phyloP scores from a whole-genome alignment of 2,888 invertebrate species.

The Parelbella ahira region DNA sequence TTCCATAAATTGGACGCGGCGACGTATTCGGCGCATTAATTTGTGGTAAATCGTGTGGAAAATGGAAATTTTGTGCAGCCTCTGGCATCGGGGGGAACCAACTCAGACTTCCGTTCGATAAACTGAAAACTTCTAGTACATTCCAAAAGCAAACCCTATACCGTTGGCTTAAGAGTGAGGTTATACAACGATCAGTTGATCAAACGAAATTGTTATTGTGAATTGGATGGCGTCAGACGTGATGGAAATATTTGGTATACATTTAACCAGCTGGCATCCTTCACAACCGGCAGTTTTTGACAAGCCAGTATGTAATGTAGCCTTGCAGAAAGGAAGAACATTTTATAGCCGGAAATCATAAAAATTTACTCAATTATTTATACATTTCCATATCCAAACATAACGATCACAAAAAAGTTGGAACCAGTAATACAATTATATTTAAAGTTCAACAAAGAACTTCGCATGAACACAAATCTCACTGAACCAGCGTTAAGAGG shows the following conservation, averaged over 20 bases:
- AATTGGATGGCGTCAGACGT: constrained; percentile 45
- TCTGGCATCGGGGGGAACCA: constrained; percentile 52
- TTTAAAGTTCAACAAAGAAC: no score
- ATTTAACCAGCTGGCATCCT: constrained; percentile 40
- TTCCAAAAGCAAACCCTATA: constrained; percentile 35
- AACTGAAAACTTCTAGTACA: constrained; percentile 19
- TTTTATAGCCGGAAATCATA: no score
- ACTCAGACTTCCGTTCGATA: constrained; percentile 37
- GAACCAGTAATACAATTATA: no score
- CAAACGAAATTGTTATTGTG: constrained; percentile 27
- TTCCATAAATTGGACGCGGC: constrained; percentile 70
- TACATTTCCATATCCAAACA: no score
- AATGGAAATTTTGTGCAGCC: constrained; percentile 80
- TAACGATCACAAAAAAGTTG: no score
- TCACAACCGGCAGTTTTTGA: constrained; percentile 17
- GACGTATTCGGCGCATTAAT: constrained; percentile 74
- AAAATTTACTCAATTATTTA: no score
- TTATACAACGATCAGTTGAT: constrained; percentile 10
- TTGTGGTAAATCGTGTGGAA: constrained; percentile 77
- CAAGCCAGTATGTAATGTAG: no score
- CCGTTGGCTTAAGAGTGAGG: constrained; percentile 30
- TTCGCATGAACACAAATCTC: no score
- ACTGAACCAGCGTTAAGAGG: no score
- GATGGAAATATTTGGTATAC: constrained; percentile 56
- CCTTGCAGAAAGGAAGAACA: no score